Conservation (phyloP, 2,888 invertebrate genomes). For the Prenolepis imparis region DNA sequence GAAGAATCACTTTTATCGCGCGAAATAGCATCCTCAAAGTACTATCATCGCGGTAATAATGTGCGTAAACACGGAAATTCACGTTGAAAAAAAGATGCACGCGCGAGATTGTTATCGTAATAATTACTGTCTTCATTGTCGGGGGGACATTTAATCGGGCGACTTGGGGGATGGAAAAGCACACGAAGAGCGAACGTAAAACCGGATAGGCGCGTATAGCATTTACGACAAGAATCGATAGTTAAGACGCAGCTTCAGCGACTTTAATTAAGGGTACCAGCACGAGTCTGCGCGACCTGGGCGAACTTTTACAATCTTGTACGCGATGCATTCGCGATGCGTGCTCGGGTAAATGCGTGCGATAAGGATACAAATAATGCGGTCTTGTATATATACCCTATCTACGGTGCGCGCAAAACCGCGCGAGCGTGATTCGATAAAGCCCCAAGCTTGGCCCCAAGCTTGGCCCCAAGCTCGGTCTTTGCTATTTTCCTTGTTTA, state of each 20-base stretch:
- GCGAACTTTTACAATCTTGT: constrained; percentile 23
- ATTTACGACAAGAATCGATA: constrained; percentile 68
- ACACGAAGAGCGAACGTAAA: constrained; percentile 25
- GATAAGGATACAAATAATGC: constrained; percentile 53
- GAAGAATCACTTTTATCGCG: background rate
- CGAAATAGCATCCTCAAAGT: background rate
- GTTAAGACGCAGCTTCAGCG: constrained; percentile 48
- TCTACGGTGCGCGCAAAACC: constrained; percentile 73
- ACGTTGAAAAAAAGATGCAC: background rate
- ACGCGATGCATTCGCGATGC: constrained; percentile 40
- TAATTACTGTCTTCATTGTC: constrained; percentile 39
- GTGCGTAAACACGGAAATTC: background rate
- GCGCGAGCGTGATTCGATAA: constrained; percentile 79
- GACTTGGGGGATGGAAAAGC: constrained; percentile 15
- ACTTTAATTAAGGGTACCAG: constrained; percentile 72
- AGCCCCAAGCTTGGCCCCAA: constrained; percentile 44
- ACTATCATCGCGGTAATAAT: constrained; percentile 8
- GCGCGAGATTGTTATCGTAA: constrained; percentile 56
- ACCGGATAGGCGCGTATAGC: constrained; percentile 39
- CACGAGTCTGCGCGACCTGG: background rate
- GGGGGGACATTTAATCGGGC: constrained; percentile 31
- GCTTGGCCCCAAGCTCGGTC: constrained; percentile 53
- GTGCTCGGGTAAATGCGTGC: constrained; percentile 35
- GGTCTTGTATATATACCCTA: background rate
- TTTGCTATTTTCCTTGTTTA: constrained; percentile 46